Evolutionary conservation across 2,113 vertebrate genomes (phyloP), one percentile per base, ranked within the genome.

Genomic region (Morone saxatilis): DNA sequence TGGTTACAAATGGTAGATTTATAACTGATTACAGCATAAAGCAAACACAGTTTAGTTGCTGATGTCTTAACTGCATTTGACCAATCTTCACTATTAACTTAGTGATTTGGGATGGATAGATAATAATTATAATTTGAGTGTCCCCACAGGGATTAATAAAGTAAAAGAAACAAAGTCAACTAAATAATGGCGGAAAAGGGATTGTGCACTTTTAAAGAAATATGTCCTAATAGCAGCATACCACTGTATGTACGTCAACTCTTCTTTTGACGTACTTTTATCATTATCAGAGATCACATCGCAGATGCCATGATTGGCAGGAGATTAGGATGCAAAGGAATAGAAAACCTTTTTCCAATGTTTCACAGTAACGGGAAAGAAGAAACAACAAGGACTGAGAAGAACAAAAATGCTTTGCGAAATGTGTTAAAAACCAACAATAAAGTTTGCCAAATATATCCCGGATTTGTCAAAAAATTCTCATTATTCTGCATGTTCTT

Each of bases 241-340:
- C 50, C 25, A 48, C 41, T 47, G 22, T n/a, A 38, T 51, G 5
- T 40, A 31, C 31, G 31, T 31, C 31, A 31, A 31, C 31, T 31
- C 31, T 31, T 31, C 31, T 31, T 31, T 31, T 31, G 31, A 31
- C 31, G 1, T 25, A 31, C 17, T 19, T 51, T 51, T 43, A 0
- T 50, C 11, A 43, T 67, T 45, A 78, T 40, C 50, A 63, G 22
- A 80, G 20, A 36, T 50, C 40, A 48, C 20, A 38, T 73, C 13
- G 19, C 40, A 53, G 41, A 20, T 43, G 59, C 59, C 31, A 43
- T n/a, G 8, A 68, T 1, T 14, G 7, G 7, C 11, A 38, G 11
- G 22, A 14, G 25, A 81, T 66, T 48, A 53, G 9, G 31, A 25
- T 17, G 47, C 20, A 41, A 61, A 51, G 19, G 31, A 16, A 57